Evolutionary conservation across 2,113 vertebrate genomes (phyloP).

Genomic region (Micronisus gabar): DNA sequence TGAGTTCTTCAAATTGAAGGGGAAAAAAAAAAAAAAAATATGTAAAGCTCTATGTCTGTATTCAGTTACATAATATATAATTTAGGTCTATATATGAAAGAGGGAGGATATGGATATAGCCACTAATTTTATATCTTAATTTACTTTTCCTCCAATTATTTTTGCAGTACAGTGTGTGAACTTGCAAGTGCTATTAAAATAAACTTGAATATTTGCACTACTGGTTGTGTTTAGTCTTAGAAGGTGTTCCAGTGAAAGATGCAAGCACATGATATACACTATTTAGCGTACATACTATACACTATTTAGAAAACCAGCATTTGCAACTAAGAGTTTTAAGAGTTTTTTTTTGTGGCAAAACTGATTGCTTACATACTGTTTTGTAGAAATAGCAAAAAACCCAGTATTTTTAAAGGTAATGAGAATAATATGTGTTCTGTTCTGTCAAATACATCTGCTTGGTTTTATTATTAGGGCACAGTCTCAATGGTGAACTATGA

Average conservation of each 20-base stretch:
- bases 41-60: not conserved
- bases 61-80: not conserved
- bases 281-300: not conserved
- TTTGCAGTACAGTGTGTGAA: not conserved
- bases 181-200: not conserved
- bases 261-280: not conserved
- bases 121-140: not conserved
- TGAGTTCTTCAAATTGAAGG: not conserved
- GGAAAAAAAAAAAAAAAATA: too few species aligned
- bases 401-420: not conserved
- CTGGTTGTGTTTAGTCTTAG: not conserved
- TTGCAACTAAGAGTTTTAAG: not conserved
- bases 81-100: not conserved
- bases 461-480: not conserved
- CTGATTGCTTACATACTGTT: not conserved
- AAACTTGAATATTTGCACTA: not conserved
- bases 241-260: not conserved
- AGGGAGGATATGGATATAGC: not conserved
- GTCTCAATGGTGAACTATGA: not conserved
- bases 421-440: not conserved
- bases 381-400: not conserved
- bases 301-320: not conserved
- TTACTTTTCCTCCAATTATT: not conserved
- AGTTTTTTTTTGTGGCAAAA: not conserved
- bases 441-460: not conserved